Base-by-base conservation (phyloP, 2,113 vertebrate species). In the Erythrocercus mccallii region DNA sequence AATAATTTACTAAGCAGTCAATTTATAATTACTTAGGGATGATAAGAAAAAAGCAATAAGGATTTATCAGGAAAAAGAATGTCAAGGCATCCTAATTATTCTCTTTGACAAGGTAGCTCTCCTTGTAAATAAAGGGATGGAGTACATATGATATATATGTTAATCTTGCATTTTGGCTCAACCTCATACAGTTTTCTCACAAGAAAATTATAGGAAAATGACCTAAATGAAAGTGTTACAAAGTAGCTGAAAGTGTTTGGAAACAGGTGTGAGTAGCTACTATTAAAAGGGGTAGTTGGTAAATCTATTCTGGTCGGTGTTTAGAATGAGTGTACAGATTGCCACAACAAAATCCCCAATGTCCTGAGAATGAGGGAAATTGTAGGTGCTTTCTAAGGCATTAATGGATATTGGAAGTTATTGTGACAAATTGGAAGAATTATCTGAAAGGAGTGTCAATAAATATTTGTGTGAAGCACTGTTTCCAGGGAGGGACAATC, bases 1-100 rank as follows among this genome's bases (percentile, higher is more conserved):
- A 95, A 33, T 77, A 84, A 92, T 91, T 95, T 94, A 89, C 65
- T 76, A 79, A 61, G 44, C 72, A 94, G 83, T 79, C 77, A 81
- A 86, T 96, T 96, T 87, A 91, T 87, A 95, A 94, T 53, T 88
- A 89, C 86, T 94, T 92, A 69, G 19, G 33, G 56, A 48, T 82
- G 94, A 94, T 95, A 95, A 95, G 91, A 76, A 91, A 94, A 92
- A 91, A 37, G 2, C 73, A 81, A 79, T 69, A 57, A 57, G 38
- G 69, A 72, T 92, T 92, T 87, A 86, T 89, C 86, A 94, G 40
- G 77, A 48, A 81, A 78, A 81, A 61, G 60, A 88, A 91, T 79
- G 83, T 68, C 56, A 48, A 79, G 33, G 66, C 61, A 62, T 70
- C 73, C 68, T 89, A 91, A 87, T 84, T 95, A 64, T 51, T 94